These are phyloP conservation scores for Coboldia fuscipes DNA, from an alignment of 1,140 invertebrate species.

Conservation along the genomic window DNA sequence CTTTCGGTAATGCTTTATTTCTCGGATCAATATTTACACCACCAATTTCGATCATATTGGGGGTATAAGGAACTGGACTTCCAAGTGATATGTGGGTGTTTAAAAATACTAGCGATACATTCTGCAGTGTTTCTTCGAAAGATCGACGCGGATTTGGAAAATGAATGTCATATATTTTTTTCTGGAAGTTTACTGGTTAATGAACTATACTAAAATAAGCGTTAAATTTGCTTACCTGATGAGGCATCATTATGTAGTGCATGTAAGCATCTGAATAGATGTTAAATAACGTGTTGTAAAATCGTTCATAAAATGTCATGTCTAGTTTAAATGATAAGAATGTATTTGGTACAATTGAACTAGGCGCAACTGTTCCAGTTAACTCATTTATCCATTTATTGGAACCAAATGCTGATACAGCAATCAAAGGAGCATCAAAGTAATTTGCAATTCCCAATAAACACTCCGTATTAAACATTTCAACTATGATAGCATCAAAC, in stretches of 20 bases:
- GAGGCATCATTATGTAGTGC: neutral
- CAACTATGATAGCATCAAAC: slow-evolving; percentile 1
- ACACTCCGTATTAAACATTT: neutral
- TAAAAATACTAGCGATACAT: slow-evolving; percentile 14
- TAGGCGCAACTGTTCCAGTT: neutral
- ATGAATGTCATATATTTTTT: slow-evolving; percentile 6
- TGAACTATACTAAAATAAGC: neutral
- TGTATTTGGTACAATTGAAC: neutral
- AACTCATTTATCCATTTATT: neutral
- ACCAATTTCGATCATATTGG: slow-evolving; percentile 11
- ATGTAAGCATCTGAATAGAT: neutral
- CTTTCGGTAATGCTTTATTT: slow-evolving; percentile 9
- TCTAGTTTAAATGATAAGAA: neutral
- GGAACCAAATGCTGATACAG: neutral
- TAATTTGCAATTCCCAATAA: neutral
- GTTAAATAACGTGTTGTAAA: neutral
- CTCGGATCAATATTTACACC: slow-evolving; percentile 11
- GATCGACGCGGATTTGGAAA: slow-evolving; percentile 7
- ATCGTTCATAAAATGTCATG: neutral
- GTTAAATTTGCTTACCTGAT: neutral
- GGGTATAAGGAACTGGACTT: slow-evolving; percentile 6
- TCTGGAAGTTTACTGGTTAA: neutral
- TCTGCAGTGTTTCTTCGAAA: slow-evolving; percentile 9
- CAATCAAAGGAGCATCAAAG: neutral
- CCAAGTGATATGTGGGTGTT: slow-evolving; percentile 8